Evolutionary conservation across 2,797 vertebrate genomes (phyloP).

Genomic region (Gymnoscopelus braueri): DNA sequence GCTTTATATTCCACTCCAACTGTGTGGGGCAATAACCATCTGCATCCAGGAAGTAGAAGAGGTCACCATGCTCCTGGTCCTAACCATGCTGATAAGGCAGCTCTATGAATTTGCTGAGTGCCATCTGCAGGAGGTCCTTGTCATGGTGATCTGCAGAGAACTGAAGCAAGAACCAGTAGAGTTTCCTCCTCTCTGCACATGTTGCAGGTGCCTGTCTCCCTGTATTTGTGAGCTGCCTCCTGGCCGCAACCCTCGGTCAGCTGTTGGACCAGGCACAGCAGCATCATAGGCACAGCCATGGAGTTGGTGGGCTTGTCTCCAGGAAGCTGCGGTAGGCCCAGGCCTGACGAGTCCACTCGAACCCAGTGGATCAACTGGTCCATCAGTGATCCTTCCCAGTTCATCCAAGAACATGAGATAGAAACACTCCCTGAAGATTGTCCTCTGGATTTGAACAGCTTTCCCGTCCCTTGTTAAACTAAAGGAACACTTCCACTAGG

Average conservation of each 20-base stretch:
- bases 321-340: conserved; percentile 78
- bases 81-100: conserved; percentile 84
- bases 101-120: conserved; percentile 85
- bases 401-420: conserved; percentile 90
- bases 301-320: conserved; percentile 77
- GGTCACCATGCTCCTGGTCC: conserved; percentile 86
- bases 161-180: conserved; percentile 89
- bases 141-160: conserved; percentile 68
- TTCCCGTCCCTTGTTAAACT: conserved; percentile 86
- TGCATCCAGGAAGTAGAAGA: conserved; percentile 90
- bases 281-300: conserved; percentile 92
- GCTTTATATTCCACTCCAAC: conserved; percentile 94
- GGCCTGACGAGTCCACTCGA: conserved; percentile 76
- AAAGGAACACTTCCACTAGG: conserved; percentile 87
- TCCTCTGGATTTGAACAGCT: conserved; percentile 87
- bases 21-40: conserved; percentile 89
- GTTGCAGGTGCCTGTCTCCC: conserved; percentile 79
- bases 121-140: conserved; percentile 67
- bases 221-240: conserved; percentile 68
- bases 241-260: conserved; percentile 75
- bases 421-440: conserved; percentile 92
- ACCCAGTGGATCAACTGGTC: conserved; percentile 86
- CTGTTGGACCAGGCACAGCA: conserved; percentile 87
- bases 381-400: conserved; percentile 87
- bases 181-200: conserved; percentile 85